A percentile compares a stretch with the other conserved stretches of the same genome.
These are phyloP conservation scores for Manis javanica DNA, from an alignment of 2,797 vertebrate genomes.

Conservation along the genomic window DNA sequence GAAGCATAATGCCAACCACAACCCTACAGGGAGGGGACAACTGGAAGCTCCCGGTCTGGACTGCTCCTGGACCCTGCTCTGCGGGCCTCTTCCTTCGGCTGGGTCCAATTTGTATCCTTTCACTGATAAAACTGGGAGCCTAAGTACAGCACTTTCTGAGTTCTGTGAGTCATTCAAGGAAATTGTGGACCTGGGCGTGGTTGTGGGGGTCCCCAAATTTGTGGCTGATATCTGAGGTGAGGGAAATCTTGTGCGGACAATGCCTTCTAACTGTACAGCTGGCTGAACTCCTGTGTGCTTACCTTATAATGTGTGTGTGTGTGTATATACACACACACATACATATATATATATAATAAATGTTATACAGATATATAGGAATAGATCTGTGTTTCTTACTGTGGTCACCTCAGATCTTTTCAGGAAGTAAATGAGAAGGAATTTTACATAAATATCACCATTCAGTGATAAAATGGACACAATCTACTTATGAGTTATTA, in stretches of 20 bases:
- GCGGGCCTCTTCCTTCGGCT: neutral
- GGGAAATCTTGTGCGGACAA: neutral
- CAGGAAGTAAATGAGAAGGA: neutral
- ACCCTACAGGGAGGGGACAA: too few species aligned
- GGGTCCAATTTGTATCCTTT: neutral
- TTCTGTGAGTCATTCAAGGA: neutral
- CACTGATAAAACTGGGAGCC: neutral
- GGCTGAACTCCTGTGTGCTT: neutral
- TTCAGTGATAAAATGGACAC: neutral
- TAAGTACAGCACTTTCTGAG: neutral
- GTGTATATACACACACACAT: neutral
- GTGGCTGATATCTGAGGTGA: neutral
- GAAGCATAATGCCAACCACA: accelerated
- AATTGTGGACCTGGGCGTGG: neutral
- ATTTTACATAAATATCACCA: neutral
- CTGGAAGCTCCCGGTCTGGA: neutral
- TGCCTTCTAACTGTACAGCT: neutral
- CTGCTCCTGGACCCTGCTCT: neutral
- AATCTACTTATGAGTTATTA: neutral
- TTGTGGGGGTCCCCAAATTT: neutral
- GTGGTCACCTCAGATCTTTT: neutral
- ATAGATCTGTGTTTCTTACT: neutral
- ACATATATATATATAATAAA: neutral
- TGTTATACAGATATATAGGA: too few species aligned
- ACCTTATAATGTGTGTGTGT: neutral